Base-by-base conservation (phyloP, 2,888 invertebrate genomes). In the Sipha maydis region DNA sequence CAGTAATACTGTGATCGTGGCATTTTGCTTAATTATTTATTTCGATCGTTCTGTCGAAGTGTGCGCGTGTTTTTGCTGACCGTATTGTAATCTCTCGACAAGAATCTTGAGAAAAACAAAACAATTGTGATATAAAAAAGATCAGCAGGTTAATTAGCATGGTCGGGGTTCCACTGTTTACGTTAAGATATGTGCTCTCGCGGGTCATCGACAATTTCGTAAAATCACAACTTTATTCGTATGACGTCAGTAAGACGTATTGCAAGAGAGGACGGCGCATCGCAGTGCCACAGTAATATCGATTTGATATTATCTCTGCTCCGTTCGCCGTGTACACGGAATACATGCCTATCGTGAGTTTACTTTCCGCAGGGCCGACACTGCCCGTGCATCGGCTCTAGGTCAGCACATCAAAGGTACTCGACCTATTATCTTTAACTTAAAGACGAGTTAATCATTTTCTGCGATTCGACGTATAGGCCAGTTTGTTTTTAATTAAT, bases 91-190 rank as follows among this genome's bases (percentile, higher is more conserved):
- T 69, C 82, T 7, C 3, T 14, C 5, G 4, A 5, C 48, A 48
- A 25, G 17, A 48, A 69, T 83, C 48, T 71, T 7, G 14, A 71
- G 28, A 31, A 79, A 83, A 69, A 83, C 82, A 41, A 48, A 48
- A 82, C 41, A 83, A 83, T 83, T 14, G 28, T 1, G 41, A 21
- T 69, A 48, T 14, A 48, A 0, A 19, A 25, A 25, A 31, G 83
- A 54, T 83, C 71, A 71, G 54, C 17, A 54, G 83, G 71, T 83
- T 83, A 83, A 83, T 71, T 71, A 54, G 28, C 21, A 28, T 25
- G 25, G 48, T 31, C 14, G 48, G 69, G 82, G 69, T 48, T 71
- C 31, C 14, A 31, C 3, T 71, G 48, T 71, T 41, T 82, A 71
- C 82, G 31, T 67, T 80, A 31, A 48, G 17, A 69, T 71, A 48